These are phyloP conservation scores for Drosophila pectinifera DNA, from an alignment of 1,140 invertebrate species.

Conservation along the genomic window DNA sequence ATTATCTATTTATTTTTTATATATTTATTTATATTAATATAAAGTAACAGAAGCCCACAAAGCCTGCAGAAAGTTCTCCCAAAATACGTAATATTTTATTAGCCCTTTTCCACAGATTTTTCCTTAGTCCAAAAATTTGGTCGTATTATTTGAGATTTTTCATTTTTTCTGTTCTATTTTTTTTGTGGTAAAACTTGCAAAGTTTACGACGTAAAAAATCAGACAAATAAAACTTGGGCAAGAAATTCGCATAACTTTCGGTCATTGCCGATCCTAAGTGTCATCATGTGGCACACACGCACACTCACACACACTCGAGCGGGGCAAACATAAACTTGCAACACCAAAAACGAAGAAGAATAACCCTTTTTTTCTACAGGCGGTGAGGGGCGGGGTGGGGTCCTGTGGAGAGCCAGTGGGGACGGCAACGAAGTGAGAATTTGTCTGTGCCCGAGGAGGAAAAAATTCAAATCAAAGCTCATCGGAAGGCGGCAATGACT, in stretches of 20 bases:
- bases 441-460: constrained; percentile 41
- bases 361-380: constrained; percentile 11
- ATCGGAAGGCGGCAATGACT: constrained; percentile 46
- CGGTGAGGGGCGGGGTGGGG: neutral
- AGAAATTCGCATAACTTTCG: constrained; percentile 43
- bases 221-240: constrained; percentile 35
- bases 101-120: constrained; percentile 1
- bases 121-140: constrained; percentile 7
- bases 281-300: constrained; percentile 43
- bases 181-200: constrained; percentile 22
- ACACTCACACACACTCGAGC: constrained; percentile 14
- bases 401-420: constrained; percentile 8
- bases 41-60: too few species aligned
- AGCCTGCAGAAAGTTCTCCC: neutral
- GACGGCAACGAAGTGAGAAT: constrained; percentile 49
- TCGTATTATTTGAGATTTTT: neutral
- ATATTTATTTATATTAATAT: too few species aligned
- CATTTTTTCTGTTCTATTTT: too few species aligned
- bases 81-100: neutral
- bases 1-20: too few species aligned
- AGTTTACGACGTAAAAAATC: constrained; percentile 31
- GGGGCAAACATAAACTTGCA: constrained; percentile 42
- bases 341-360: constrained; percentile 30
- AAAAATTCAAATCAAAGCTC: constrained; percentile 56
- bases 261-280: constrained; percentile 47